Evolutionary conservation across 2,113 vertebrate genomes (phyloP), one percentile per base, ranked within the genome.

Genomic region (Ctenomys sociabilis): DNA sequence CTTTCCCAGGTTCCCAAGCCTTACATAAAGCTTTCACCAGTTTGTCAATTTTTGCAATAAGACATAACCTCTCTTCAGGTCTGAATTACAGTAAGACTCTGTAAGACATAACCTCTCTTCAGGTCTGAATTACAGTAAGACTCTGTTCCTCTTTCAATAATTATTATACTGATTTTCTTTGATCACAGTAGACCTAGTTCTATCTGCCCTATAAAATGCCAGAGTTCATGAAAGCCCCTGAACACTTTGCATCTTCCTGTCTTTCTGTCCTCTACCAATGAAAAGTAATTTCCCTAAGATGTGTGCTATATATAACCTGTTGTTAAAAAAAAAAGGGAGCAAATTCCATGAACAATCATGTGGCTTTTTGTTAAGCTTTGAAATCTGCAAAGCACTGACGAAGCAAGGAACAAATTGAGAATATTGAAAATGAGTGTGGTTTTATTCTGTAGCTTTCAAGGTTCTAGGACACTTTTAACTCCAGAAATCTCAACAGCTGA

Each of bases 321-420:
- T 94, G 75, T 70, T 87, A 81, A 87, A 63, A 35, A 87, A 63
- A 35, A 64, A 80, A 61, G 24, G 19, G 24, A 81, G 68, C 4
- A 78, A 28, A 96, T 64, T 68, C 68, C 54, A 75, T 54, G 16
- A 87, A 93, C 52, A 87, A 88, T 89, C 43, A 45, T 3, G 8
- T 35, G 77, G 49, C 17, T 35, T 52, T 52, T 82, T 21, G 82
- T 90, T 24, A 43, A 24, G 84, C 0, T 73, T 57, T 93, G 32
- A 80, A 86, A 85, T 94, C 63, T 90, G 10, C 16, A 82, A 85
- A 80, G 90, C 63, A 94, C 32, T 59, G 64, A 61, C 19, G 90
- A 68, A 90, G 77, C n/a, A 91, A 93, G 77, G 10, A 61, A 61
- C 45, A 40, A 94, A 77, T 0, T 81, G 11, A 45, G 57, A 89